Evolutionary conservation across 2,113 vertebrate species (phyloP), one percentile per base, ranked within the genome.

Genomic region (Psephotus haematonotus): DNA sequence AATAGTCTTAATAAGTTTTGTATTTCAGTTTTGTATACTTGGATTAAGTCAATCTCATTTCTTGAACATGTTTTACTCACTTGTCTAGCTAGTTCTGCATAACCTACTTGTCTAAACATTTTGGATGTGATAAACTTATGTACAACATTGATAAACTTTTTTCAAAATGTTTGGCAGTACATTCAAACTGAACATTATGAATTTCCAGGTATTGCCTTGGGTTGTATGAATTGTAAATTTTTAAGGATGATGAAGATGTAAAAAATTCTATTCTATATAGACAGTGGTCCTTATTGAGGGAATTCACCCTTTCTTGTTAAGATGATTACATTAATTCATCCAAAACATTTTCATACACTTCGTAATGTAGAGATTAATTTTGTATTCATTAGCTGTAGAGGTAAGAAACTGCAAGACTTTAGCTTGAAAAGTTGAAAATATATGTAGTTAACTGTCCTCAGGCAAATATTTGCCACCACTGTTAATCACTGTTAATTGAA

Each of bases 21-120:
- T 74, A 49, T 69, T 86, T 93, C 1, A 2, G 37, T 64, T 87
- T 82, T 80, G 0, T 80, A 22, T 46, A 55, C 5, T 46, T 80
- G 8, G 28, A 91, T 62, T 67, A 67, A 88, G 17, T 43, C 10
- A 74, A 88, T 67, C 63, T 67, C 13, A 74, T 80, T 92, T 93
- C 46, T 94, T 0, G 0, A 63, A 70, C 5, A 46, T 0, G 0
- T 74, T 91, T 79, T 87, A 49, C 31, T 20, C 19, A 57, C 13
- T 59, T n/a, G 33, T 59, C 33, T 59, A n/a, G 33, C 23, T 86
- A 72, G 33, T 47, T 77, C 13, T 39, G 6, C 6, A 14, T 57
- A 87, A 3, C 35, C 3, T 47, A 49, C 1, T 65, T 53, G 17
- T 57, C 25, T n/a, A 68, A 64, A 47, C 72, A 72, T 69, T 72